phyloP scores from a whole-genome alignment of 2,888 invertebrate species.

The Tryphoninae sp. region DNA sequence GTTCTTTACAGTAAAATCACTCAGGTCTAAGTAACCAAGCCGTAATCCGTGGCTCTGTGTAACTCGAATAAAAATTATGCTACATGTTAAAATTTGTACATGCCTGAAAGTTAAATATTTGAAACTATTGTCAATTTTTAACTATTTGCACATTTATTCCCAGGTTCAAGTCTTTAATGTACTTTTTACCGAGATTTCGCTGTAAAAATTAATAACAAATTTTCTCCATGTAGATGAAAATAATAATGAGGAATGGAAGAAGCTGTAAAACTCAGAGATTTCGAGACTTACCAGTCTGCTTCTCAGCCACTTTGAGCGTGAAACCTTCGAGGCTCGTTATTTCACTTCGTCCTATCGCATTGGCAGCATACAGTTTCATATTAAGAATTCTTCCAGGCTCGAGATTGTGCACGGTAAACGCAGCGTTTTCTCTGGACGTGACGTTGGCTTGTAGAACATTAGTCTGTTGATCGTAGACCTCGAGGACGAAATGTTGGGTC shows the following conservation, averaged over 20 bases:
- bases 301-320: constrained; percentile 89
- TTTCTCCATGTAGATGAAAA: neutral
- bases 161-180: no score
- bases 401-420: constrained; percentile 89
- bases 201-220: no score
- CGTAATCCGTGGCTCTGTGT: no score
- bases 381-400: constrained; percentile 90
- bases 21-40: no score
- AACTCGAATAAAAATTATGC: no score
- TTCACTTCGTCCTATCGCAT: constrained; percentile 92
- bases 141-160: no score
- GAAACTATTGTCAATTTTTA: no score
- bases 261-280: constrained; percentile 13
- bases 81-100: no score
- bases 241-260: neutral
- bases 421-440: constrained; percentile 86
- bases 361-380: constrained; percentile 91
- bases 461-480: constrained; percentile 87
- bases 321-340: constrained; percentile 87
- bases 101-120: no score
- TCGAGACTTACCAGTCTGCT: constrained; percentile 86
- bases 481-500: constrained; percentile 87
- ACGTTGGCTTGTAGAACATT: constrained; percentile 86
- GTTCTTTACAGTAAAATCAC: no score
- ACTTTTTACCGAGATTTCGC: no score